Conservation (phyloP, 2,888 invertebrate genomes). For the Pediacus dermestoides region DNA sequence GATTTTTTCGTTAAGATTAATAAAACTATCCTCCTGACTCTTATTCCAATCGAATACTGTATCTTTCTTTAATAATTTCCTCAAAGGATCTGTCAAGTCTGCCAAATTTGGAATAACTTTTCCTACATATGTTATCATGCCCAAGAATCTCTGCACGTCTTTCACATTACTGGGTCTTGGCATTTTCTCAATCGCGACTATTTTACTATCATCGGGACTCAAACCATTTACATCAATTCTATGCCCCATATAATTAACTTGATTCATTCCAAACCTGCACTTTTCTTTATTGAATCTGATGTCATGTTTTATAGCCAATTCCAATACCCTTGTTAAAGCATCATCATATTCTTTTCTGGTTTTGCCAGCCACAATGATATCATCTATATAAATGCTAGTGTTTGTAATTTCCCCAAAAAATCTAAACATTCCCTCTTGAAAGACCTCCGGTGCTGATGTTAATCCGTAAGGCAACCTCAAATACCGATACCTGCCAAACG, state of each 20-base stretch:
- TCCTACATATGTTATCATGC: no score
- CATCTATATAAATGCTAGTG: constrained; percentile 27
- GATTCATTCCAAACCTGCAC: constrained; percentile 22
- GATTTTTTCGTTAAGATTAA: no score
- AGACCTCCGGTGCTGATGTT: constrained; percentile 26
- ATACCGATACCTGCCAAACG: constrained; percentile 28
- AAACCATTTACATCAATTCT: constrained; percentile 22
- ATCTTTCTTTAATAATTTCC: no score
- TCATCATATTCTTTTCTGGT: constrained; percentile 24
- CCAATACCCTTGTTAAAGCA: constrained; percentile 19
- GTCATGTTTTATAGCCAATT: constrained; percentile 17
- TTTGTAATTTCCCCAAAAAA: constrained; percentile 25
- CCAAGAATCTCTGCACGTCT: no score
- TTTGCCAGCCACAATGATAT: constrained; percentile 25
- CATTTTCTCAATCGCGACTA: no score
- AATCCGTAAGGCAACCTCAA: constrained; percentile 28
- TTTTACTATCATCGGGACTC: no score
- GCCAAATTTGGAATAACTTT: no score
- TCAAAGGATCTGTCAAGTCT: no score
- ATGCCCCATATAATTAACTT: constrained; percentile 31
- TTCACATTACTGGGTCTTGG: no score
- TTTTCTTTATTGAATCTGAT: constrained; percentile 27
- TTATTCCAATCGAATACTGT: no score
- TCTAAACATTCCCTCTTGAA: constrained; percentile 26
- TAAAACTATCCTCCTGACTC: no score